Evolutionary conservation across 2,888 invertebrate genomes (phyloP).

Genomic region (Hartigia nigra): DNA sequence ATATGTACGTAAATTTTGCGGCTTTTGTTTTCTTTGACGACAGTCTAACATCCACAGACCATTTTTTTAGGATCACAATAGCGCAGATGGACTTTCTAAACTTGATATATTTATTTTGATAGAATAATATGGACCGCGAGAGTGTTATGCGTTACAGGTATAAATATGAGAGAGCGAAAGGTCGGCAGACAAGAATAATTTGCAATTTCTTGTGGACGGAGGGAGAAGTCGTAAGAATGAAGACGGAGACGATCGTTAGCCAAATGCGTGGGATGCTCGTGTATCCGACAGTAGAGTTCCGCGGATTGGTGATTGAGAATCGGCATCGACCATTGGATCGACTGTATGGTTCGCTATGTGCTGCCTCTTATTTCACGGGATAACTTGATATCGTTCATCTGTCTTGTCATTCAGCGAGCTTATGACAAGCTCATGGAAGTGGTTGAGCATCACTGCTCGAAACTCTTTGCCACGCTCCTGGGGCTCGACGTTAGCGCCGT

Average conservation of each 20-base stretch:
- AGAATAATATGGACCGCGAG: neutral
- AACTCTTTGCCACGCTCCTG: neutral
- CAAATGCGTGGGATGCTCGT: conserved; percentile 19
- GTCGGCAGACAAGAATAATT: neutral
- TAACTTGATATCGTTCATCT: too few species aligned
- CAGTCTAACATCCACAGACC: too few species aligned
- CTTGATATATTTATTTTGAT: too few species aligned
- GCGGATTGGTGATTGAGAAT: neutral
- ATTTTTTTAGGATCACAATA: neutral
- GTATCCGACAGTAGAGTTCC: neutral
- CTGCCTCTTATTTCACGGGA: neutral
- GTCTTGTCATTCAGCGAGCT: neutral
- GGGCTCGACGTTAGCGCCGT: neutral
- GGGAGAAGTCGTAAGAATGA: neutral
- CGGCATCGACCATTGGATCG: neutral
- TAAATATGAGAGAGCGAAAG: neutral
- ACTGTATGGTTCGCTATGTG: neutral
- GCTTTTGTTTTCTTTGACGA: too few species aligned
- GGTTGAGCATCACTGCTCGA: neutral
- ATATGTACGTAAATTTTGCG: too few species aligned
- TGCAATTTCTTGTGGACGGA: neutral
- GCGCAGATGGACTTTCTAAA: neutral
- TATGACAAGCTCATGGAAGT: neutral
- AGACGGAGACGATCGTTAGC: conserved; percentile 27
- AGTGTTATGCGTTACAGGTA: neutral